A percentile compares a stretch with the other conserved stretches of the same genome.
phyloP scores from a whole-genome alignment of 2,888 invertebrate genomes.

The Cordylochernes scorpioides region DNA sequence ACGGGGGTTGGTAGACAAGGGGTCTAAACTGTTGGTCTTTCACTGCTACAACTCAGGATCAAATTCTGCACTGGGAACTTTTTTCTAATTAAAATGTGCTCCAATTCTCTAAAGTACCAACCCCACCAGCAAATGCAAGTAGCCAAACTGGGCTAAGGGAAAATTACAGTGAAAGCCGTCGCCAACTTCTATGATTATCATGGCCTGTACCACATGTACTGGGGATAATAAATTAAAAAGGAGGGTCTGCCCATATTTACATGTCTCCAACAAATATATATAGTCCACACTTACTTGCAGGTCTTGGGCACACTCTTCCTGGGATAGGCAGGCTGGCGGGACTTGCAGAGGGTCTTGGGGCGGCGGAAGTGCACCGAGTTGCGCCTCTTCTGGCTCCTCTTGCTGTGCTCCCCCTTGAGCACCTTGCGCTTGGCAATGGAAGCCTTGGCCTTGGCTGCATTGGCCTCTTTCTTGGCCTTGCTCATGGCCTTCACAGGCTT shows the following conservation, averaged over 20 bases:
- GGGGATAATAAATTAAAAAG: too few species aligned
- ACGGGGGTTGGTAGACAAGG: not conserved
- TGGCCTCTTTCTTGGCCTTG: conserved; percentile 7
- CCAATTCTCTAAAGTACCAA: too few species aligned
- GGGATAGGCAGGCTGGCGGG: conserved; percentile 76
- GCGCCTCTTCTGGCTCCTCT: conserved; percentile 61
- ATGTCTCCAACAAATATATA: not conserved
- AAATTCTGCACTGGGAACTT: too few species aligned
- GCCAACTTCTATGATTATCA: too few species aligned
- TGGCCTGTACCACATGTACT: too few species aligned
- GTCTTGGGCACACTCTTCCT: conserved; percentile 76
- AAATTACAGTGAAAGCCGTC: not conserved
- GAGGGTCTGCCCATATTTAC: not conserved
- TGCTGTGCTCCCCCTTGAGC: conserved; percentile 68
- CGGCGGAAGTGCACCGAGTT: conserved; percentile 84
- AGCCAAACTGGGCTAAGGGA: not conserved
- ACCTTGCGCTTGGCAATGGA: conserved; percentile 31
- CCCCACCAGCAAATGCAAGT: too few species aligned
- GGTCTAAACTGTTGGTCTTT: too few species aligned
- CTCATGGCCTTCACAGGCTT: conserved; percentile 2
- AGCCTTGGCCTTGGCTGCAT: conserved; percentile 11
- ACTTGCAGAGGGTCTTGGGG: conserved; percentile 70
- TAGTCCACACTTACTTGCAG: conserved; percentile 39
- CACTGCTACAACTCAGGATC: too few species aligned
- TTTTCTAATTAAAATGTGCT: too few species aligned